Evolutionary conservation across 2,113 vertebrate genomes (phyloP), one percentile per base, ranked within the genome.

Genomic region (Mystacornis crossleyi): DNA sequence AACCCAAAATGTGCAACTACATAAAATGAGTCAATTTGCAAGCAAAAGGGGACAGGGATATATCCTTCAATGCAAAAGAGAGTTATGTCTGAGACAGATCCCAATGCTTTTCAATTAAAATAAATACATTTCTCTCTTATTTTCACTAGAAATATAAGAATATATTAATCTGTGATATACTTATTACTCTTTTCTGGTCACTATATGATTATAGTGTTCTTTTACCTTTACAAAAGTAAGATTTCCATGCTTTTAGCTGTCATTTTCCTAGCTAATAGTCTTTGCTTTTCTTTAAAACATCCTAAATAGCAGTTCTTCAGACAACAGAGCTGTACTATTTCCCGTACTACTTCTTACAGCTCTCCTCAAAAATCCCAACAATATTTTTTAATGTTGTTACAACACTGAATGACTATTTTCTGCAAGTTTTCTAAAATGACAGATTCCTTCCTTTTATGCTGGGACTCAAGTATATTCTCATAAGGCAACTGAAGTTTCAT

Each of bases 141-240:
- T 81, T 69, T 42, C 34, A 54, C 57, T 38, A 78, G 38, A 81
- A 50, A n/a, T 33, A 5, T 2, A 91, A 14, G 24, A 90, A 51
- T 23, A 26, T 6, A 61, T 23, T 7, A 18, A 69, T 20, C 36
- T 62, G 24, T 5, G 38, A 50, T 8, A 29, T 12, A 43, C 9
- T 80, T 66, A 57, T 18, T 42, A 57, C 12, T 58, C 38, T 71
- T 42, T 45, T 53, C n/a, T 60, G 36, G 40, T 72, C 42, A 61
- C 36, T 55, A 12, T 4, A 45, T 0, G 0, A 73, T 11, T 50
- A 38, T 1, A 65, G 33, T 2, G 8, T 18, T 70, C 31, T 82
- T 81, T 25, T 15, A 47, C 3, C 33, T 53, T 67, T 23, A 79
- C 7, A 69, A 47, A 77, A 67, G 8, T 29, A 55, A 15, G 13